phyloP scores from a whole-genome alignment of 1,140 invertebrate species.

The Ephestia elutella region DNA sequence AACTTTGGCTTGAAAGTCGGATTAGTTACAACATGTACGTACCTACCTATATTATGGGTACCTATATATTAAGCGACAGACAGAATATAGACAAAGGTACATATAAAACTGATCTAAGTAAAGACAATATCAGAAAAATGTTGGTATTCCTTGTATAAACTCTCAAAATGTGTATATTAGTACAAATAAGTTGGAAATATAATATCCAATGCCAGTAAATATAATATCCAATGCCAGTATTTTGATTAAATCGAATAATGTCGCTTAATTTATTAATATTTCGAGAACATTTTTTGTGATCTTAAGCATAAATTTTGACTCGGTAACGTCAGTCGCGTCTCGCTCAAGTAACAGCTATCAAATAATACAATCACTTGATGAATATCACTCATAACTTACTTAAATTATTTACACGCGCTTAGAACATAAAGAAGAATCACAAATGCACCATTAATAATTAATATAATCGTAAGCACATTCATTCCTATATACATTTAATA shows the following conservation, averaged over 20 bases:
- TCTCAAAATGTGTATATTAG: neutral
- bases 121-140: neutral
- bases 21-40: conserved; percentile 11
- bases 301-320: neutral
- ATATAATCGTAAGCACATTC: conserved; percentile 51
- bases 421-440: conserved; percentile 44
- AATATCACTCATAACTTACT: conserved; percentile 44
- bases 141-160: neutral
- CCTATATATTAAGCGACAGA: conserved; percentile 14
- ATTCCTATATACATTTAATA: conserved; percentile 56
- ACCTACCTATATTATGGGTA: conserved; percentile 10
- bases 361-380: conserved; percentile 36
- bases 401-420: conserved; percentile 58
- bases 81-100: conserved; percentile 1
- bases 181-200: neutral
- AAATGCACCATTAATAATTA: conserved; percentile 46
- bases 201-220: neutral
- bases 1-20: conserved; percentile 36
- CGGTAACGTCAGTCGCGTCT: conserved; percentile 38
- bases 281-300: neutral
- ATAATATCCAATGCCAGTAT: neutral
- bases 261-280: neutral
- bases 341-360: conserved; percentile 33
- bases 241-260: neutral
- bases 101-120: neutral